Evolutionary conservation across 2,888 invertebrate species (phyloP), one percentile per base, ranked within the genome.

Genomic region (Lepidonotus clava): DNA sequence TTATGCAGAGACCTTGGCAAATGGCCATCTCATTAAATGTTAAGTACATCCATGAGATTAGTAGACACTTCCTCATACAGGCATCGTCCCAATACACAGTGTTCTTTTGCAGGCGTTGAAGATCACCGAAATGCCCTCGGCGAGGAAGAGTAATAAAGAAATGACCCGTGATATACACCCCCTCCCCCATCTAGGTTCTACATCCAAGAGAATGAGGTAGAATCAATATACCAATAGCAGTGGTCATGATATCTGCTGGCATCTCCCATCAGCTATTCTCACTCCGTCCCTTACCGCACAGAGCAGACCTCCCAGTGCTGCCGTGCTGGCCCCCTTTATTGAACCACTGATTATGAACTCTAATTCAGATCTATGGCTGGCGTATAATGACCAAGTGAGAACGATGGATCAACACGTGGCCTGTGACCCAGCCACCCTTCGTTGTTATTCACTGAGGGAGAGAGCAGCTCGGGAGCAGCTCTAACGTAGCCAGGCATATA

Each of bases 211-310:
- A n/a, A n/a, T n/a, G n/a, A n/a, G n/a, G n/a, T n/a, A n/a, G n/a
- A n/a, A n/a, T n/a, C n/a, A n/a, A n/a, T n/a, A 53, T n/a, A 53
- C 53, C 53, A 53, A 53, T 53, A 53, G 53, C 53, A 53, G 21
- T 53, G 53, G 53, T 18, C 53, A 53, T 53, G 4, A n/a, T n/a
- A n/a, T 53, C 53, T 53, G 21, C 53, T n/a, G 4, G 1, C 11
- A 53, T 53, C 53, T n/a, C 53, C n/a, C 53, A 53, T 53, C n/a
- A n/a, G 53, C 53, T n/a, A 53, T 53, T 53, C 53, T 53, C 53
- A 53, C 53, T 18, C 53, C 18, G 6, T 61, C 61, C 61, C 24
- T n/a, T 61, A 61, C 28, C 28, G 28, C 61, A 28, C 61, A 28
- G n/a, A n/a, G n/a, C n/a, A n/a, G 1, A 24, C 18, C n/a, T 18